A percentile compares a stretch with the other conserved stretches of the same genome.
Evolutionary conservation across 2,113 vertebrate species (phyloP).

Genomic region (Carollia perspicillata): DNA sequence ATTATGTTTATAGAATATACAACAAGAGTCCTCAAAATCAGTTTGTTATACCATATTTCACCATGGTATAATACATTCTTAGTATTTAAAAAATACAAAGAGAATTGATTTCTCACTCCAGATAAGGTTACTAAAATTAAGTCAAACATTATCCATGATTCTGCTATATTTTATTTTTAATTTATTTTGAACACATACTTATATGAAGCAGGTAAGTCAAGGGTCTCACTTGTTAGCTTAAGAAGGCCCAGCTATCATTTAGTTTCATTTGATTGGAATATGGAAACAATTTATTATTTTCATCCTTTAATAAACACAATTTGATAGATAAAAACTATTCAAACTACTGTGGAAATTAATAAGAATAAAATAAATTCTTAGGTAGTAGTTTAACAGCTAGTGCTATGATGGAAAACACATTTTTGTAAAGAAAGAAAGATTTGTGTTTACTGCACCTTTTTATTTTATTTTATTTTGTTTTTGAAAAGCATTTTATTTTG

Average conservation of each 20-base stretch:
- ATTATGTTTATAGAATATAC: not conserved
- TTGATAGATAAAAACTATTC: not conserved
- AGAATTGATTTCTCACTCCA: not conserved
- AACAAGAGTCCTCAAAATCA: not conserved
- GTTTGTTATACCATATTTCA: not conserved
- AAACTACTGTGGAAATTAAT: not conserved
- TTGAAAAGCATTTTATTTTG: not conserved
- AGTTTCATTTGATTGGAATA: conserved; percentile 23
- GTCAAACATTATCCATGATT: not conserved
- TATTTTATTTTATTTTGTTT: not conserved
- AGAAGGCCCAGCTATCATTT: not conserved
- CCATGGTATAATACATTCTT: not conserved
- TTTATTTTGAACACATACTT: not conserved
- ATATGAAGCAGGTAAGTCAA: not conserved
- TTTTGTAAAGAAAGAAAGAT: conserved; percentile 19
- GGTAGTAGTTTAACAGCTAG: not conserved
- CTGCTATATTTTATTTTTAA: not conserved
- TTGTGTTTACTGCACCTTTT: not conserved
- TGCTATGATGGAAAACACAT: not conserved
- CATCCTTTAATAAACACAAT: not conserved
- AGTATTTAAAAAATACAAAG: not conserved
- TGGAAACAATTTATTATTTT: not conserved
- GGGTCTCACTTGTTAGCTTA: not conserved
- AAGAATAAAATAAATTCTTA: not conserved
- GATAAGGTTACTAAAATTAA: not conserved